These are phyloP conservation scores for Lates japonicus DNA, from an alignment of 2,797 vertebrate genomes.

Conservation along the genomic window DNA sequence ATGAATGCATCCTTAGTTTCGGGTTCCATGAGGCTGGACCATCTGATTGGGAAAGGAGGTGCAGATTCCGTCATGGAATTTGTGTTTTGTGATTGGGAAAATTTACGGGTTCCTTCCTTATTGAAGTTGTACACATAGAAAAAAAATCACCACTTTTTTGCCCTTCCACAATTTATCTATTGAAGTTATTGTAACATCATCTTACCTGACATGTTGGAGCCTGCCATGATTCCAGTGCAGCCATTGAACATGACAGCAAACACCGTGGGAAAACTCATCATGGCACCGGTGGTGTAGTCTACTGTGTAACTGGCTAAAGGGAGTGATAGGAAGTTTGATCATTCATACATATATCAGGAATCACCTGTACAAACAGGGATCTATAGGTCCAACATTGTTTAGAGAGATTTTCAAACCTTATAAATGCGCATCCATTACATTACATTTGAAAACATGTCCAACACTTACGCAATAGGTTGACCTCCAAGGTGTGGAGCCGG, in stretches of 20 bases:
- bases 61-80: not conserved
- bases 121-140: not conserved
- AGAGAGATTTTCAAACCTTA: constrained; percentile 10
- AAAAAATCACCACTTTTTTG: not conserved
- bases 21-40: not conserved
- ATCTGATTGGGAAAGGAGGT: not conserved
- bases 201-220: constrained; percentile 91
- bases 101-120: not conserved
- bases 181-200: not conserved
- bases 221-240: constrained; percentile 91
- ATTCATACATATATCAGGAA: not conserved
- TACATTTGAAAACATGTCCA: not conserved
- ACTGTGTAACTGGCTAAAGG: constrained; percentile 83
- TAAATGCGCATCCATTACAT: not conserved
- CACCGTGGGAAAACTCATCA: constrained; percentile 89
- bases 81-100: not conserved
- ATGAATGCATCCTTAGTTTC: not conserved
- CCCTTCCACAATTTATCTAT: constrained; percentile 18
- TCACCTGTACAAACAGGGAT: constrained; percentile 4
- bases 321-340: constrained; percentile 1
- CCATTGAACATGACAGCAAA: constrained; percentile 91
- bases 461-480: constrained; percentile 84
- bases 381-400: not conserved
- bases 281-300: constrained; percentile 88
- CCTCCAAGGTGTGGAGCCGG: constrained; percentile 78